These are phyloP conservation scores for Drosophila pseudoobscura DNA, from an alignment of 1,140 invertebrate genomes.

Conservation along the genomic window DNA sequence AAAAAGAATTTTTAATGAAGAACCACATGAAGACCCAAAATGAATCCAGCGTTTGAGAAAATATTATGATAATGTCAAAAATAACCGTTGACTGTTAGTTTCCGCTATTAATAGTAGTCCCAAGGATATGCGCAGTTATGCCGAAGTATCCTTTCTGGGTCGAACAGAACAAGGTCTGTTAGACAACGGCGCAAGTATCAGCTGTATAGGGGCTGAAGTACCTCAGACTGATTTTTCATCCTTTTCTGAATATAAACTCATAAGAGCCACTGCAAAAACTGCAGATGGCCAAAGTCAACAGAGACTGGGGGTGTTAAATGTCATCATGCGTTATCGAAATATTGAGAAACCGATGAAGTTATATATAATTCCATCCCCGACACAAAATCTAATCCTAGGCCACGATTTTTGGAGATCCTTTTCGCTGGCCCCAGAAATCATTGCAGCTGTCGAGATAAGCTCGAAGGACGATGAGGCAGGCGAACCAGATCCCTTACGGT, in stretches of 20 bases:
- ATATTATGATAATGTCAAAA: too few species aligned
- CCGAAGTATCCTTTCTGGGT: too few species aligned
- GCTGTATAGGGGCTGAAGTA: conserved; percentile 13
- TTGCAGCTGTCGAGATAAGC: not conserved
- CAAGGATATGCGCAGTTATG: too few species aligned
- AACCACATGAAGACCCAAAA: too few species aligned
- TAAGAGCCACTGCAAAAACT: conserved; percentile 11
- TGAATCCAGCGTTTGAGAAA: too few species aligned
- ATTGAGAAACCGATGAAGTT: not conserved
- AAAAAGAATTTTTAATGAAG: too few species aligned
- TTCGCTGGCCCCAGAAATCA: too few species aligned
- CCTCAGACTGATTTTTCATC: conserved; percentile 5
- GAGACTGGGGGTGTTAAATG: conserved; percentile 8
- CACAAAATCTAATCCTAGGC: too few species aligned
- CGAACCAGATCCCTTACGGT: not conserved
- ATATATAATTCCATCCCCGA: conserved; percentile 15
- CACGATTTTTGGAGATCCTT: too few species aligned
- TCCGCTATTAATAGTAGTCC: too few species aligned
- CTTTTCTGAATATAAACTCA: not conserved
- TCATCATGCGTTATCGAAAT: not conserved
- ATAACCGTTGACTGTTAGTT: too few species aligned
- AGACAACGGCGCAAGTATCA: conserved; percentile 22
- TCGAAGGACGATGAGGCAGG: not conserved
- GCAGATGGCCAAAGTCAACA: conserved; percentile 11
- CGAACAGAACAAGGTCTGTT: conserved; percentile 11